phyloP scores from a whole-genome alignment of 2,888 invertebrate genomes.

The Gibbula magus region DNA sequence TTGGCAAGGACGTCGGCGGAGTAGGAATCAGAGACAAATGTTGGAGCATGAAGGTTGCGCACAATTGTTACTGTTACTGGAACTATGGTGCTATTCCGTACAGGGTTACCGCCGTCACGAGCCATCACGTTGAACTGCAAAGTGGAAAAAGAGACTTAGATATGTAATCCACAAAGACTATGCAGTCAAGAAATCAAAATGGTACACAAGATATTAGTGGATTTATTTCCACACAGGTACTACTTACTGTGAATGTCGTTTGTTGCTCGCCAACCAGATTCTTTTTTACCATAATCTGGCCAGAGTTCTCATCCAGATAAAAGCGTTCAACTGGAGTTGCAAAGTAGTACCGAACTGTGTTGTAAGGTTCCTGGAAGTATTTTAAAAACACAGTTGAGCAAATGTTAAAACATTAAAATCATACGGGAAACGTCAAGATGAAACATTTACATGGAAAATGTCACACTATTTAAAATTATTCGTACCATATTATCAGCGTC shows the following conservation, averaged over 20 bases:
- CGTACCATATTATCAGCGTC: slow-evolving; percentile 62
- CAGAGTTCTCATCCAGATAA: slow-evolving; percentile 44
- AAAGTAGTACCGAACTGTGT: slow-evolving; percentile 50
- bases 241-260: slow-evolving; percentile 39
- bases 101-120: slow-evolving; percentile 43
- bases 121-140: slow-evolving; percentile 51
- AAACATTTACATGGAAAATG: neutral
- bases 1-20: slow-evolving; percentile 45
- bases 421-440: neutral
- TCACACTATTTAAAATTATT: neutral
- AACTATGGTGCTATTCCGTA: slow-evolving; percentile 41
- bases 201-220: neutral
- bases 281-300: slow-evolving; percentile 48
- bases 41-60: slow-evolving; percentile 61
- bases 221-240: neutral
- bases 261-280: slow-evolving; percentile 48
- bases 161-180: neutral
- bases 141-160: neutral
- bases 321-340: slow-evolving; percentile 41
- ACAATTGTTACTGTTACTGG: slow-evolving; percentile 55
- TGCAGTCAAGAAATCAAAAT: neutral
- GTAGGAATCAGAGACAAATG: slow-evolving; percentile 54
- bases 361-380: slow-evolving; percentile 53
- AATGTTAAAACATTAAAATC: neutral
- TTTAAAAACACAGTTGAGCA: neutral